Evolutionary conservation across 1,140 invertebrate species (phyloP).

Genomic region (Arion vulgaris): DNA sequence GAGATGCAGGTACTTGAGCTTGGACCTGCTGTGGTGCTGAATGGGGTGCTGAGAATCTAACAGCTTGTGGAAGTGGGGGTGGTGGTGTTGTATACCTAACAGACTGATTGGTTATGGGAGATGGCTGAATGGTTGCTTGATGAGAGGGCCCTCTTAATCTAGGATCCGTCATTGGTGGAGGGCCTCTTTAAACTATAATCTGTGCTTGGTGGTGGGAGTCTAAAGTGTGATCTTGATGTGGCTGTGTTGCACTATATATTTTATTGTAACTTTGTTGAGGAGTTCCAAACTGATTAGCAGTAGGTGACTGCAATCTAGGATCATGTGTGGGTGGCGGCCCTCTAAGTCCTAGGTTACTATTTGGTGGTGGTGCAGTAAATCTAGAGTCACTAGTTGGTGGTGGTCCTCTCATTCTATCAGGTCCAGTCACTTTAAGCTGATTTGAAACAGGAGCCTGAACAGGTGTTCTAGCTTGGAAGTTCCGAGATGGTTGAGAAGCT

Average conservation of each 20-base stretch:
- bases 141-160: not conserved
- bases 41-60: not conserved
- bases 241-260: not conserved
- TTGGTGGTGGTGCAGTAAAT: slow-evolving; percentile 1
- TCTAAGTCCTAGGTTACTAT: not conserved
- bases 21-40: not conserved
- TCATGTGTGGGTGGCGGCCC: not conserved
- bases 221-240: not conserved
- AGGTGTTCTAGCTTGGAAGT: not conserved
- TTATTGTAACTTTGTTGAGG: not conserved
- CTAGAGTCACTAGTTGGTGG: not conserved
- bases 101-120: not conserved
- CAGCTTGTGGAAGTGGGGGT: not conserved
- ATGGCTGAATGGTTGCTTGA: not conserved
- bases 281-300: not conserved
- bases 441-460: not conserved
- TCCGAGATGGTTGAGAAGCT: not conserved
- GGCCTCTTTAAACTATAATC: not conserved
- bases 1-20: not conserved
- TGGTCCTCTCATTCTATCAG: slow-evolving; percentile 13
- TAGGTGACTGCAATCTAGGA: not conserved
- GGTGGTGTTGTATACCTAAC: not conserved
- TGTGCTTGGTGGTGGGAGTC: not conserved
- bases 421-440: not conserved
- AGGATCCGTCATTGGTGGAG: slow-evolving; percentile 4